Base-by-base conservation (phyloP, 2,888 invertebrate species). In the Incurvaria masculella region DNA sequence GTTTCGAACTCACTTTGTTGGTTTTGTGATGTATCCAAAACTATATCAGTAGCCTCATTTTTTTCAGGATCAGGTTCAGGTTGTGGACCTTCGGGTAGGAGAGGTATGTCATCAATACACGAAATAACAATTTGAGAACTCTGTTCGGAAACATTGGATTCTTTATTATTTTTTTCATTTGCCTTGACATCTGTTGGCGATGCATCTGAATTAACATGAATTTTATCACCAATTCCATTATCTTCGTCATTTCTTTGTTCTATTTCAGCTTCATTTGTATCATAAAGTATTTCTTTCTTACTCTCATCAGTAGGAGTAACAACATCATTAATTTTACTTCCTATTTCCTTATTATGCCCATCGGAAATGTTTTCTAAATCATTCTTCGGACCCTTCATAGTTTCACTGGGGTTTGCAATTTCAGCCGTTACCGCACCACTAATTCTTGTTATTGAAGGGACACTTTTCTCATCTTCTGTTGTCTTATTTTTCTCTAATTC, bases 41-140 rank as follows among this genome's bases (percentile, higher is more conserved):
- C n/a, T n/a, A 42, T 39, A 43, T 39, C 21, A 14, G 10, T 33
- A 11, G 20, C 47, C 16, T 4, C 17, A 5, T 16, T 2, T 16
- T 40, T 14, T 44, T 23, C 26, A 26, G 16, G 20, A n/a, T n/a
- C n/a, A 4, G 44, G 18, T 44, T 44, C 27, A 8, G 26, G 44
- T 16, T 17, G 17, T 14, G 8, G n/a, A 1, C 21, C 26, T 33
- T 47, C 42, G 11, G 14, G 20, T n/a, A 21, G 20, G 17, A 45
- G 14, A 18, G 14, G 20, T 11, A 39, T 46, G 21, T 45, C 38
- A 49, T 48, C 10, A 49, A 42, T 14, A 17, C 18, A 38, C 11
- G 11, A 26, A 40, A 33, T 33, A 8, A 33, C 33, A 3, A 21
- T 38, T 46, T 42, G 42, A 6, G 26, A 5, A 2, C 20, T 40